Evolutionary conservation across 1,140 invertebrate genomes (phyloP).

Genomic region (Trachelipus rathkii): DNA sequence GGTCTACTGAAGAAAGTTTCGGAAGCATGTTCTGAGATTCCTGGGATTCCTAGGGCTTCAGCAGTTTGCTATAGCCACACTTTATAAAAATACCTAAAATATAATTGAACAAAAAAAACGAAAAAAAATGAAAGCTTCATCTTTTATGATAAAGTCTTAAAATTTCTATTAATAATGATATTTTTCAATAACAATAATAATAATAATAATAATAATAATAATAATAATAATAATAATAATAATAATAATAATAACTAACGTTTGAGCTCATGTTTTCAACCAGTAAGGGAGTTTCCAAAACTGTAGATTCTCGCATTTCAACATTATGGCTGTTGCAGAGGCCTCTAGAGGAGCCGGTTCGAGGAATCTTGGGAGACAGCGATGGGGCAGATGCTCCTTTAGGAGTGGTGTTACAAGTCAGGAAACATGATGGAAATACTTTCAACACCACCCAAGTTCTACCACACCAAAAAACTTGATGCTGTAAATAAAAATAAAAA

Average conservation of each 20-base stretch:
- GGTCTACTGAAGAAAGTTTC: neutral
- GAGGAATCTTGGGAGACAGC: slow-evolving; percentile 47
- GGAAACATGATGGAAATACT: slow-evolving; percentile 58
- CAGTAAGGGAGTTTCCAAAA: neutral
- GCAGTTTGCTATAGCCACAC: too few relatives aligned
- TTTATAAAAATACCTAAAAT: too few relatives aligned
- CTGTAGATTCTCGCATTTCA: neutral
- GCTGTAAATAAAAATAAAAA: slow-evolving; percentile 39
- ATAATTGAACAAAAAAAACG: too few relatives aligned
- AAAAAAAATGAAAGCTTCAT: too few relatives aligned
- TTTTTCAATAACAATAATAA: too few relatives aligned
- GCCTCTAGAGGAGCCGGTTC: slow-evolving; percentile 39
- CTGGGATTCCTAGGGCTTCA: neutral
- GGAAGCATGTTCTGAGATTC: neutral
- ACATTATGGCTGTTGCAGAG: neutral
- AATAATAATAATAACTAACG: too few relatives aligned
- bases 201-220: too few relatives aligned
- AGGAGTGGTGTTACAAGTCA: slow-evolving; percentile 40
- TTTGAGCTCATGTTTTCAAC: neutral
- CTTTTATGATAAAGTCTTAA: too few relatives aligned
- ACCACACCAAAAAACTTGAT: slow-evolving; percentile 70
- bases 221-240: too few relatives aligned
- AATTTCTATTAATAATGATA: too few relatives aligned
- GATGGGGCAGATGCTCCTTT: slow-evolving; percentile 39
- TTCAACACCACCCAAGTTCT: slow-evolving; percentile 67